phyloP scores from a whole-genome alignment of 1,140 invertebrate species.

The Zaprionus africanus region DNA sequence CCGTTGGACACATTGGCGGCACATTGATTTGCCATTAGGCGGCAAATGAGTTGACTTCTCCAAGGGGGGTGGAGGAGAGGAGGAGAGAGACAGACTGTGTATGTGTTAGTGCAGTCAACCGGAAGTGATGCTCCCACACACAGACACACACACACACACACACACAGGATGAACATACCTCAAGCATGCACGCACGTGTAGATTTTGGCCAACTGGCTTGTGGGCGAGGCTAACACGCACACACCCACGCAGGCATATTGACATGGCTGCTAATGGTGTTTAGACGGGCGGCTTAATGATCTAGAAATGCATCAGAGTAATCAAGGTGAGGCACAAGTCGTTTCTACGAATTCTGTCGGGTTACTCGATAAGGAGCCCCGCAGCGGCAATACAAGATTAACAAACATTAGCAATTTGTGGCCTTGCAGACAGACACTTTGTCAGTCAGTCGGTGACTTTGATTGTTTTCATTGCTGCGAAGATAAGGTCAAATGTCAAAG shows the following conservation, averaged over 20 bases:
- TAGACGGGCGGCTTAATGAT: slow-evolving; percentile 73
- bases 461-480: slow-evolving; percentile 20
- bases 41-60: slow-evolving; percentile 62
- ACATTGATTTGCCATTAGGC: slow-evolving; percentile 77
- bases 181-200: slow-evolving; percentile 22
- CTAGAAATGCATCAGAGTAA: slow-evolving; percentile 79
- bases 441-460: slow-evolving; percentile 15
- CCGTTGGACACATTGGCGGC: slow-evolving; percentile 30
- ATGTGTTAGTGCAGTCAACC: slow-evolving; percentile 60
- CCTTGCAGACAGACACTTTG: background rate
- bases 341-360: slow-evolving; percentile 43
- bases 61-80: background rate
- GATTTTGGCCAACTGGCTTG: slow-evolving; percentile 32
- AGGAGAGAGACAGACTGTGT: slow-evolving; percentile 10
- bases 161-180: slow-evolving; percentile 30
- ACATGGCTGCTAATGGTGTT: slow-evolving; percentile 68
- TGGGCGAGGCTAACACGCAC: slow-evolving; percentile 25
- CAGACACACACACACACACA: slow-evolving; percentile 32
- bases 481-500: background rate
- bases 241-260: slow-evolving; percentile 25
- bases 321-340: slow-evolving; percentile 59
- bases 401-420: slow-evolving; percentile 49
- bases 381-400: slow-evolving; percentile 24
- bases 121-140: slow-evolving; percentile 60
- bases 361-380: slow-evolving; percentile 16